These are phyloP conservation scores for Entomobrya proxima DNA, from an alignment of 2,888 invertebrate genomes.

Conservation along the genomic window DNA sequence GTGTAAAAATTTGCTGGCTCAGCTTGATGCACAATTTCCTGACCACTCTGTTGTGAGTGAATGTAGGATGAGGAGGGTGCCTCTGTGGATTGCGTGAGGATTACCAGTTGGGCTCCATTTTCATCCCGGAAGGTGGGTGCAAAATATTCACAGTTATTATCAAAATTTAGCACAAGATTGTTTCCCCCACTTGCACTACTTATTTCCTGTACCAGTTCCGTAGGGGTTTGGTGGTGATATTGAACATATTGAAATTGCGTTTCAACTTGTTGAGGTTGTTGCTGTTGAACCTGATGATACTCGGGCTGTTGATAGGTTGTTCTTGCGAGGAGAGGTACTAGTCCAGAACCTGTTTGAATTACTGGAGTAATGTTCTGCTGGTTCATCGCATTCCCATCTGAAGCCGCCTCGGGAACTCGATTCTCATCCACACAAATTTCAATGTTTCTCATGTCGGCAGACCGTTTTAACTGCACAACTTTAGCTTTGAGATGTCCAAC, in stretches of 20 bases:
- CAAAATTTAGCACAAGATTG: background rate
- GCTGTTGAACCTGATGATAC: conserved; percentile 3
- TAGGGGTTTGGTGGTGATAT: conserved; percentile 30
- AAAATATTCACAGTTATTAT: background rate
- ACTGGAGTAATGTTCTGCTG: conserved; percentile 60
- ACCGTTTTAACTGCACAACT: conserved; percentile 48
- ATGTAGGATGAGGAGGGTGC: too few species aligned
- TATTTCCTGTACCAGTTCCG: conserved; percentile 25
- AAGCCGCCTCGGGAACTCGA: conserved; percentile 10
- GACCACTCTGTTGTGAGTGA: background rate
- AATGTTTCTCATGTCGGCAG: conserved; percentile 49
- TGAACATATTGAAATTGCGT: conserved; percentile 36
- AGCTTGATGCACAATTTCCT: conserved; percentile 18
- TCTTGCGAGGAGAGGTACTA: conserved; percentile 49
- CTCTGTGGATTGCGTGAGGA: too few species aligned
- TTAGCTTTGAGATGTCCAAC: conserved; percentile 29
- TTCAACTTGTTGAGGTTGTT: background rate
- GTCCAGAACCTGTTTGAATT: conserved; percentile 57
- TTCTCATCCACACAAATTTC: conserved; percentile 53
- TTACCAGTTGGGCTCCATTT: conserved; percentile 5
- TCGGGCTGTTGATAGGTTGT: conserved; percentile 12
- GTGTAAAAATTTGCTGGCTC: conserved; percentile 1
- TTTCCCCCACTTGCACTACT: background rate
- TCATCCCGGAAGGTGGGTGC: conserved; percentile 11
- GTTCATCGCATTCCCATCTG: conserved; percentile 63